A percentile compares a stretch with the other conserved stretches of the same genome.
These are phyloP conservation scores for Andrena marginata DNA, from an alignment of 2,888 invertebrate species.

Conservation along the genomic window DNA sequence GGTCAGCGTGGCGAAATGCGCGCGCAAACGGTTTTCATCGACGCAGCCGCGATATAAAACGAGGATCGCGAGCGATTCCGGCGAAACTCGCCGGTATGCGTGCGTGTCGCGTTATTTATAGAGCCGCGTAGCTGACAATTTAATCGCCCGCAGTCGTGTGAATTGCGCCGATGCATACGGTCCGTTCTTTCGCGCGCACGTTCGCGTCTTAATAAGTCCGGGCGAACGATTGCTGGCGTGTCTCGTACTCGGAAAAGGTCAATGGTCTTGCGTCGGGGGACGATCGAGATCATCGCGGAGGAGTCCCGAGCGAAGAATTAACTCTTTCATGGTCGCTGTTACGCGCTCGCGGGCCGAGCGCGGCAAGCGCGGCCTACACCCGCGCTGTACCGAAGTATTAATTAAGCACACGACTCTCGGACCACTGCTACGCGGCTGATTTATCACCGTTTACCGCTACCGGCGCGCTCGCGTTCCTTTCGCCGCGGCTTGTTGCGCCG, in stretches of 20 bases:
- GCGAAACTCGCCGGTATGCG: constrained; percentile 54
- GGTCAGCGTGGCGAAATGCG: constrained; percentile 39
- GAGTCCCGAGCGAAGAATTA: constrained; percentile 68
- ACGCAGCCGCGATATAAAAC: constrained; percentile 61
- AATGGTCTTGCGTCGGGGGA: constrained; percentile 66
- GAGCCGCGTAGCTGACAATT: constrained; percentile 75
- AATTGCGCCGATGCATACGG: constrained; percentile 69
- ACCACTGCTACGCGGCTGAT: constrained; percentile 45
- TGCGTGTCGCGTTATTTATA: constrained; percentile 74
- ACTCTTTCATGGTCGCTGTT: constrained; percentile 73
- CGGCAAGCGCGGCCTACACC: constrained; percentile 31
- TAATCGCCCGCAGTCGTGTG: constrained; percentile 72
- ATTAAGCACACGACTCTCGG: constrained; percentile 54
- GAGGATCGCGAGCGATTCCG: constrained; percentile 62
- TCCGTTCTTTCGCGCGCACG: constrained; percentile 33
- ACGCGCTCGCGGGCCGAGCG: constrained; percentile 34
- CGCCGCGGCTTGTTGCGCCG: constrained; percentile 37
- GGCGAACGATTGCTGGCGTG: constrained; percentile 38
- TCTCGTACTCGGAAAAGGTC: constrained; percentile 69
- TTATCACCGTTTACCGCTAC: constrained; percentile 58
- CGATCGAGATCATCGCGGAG: constrained; percentile 68
- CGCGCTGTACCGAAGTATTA: constrained; percentile 60
- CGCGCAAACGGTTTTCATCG: constrained; percentile 60
- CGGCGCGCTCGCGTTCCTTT: constrained; percentile 33
- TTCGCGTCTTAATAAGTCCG: constrained; percentile 72